phyloP scores from a whole-genome alignment of 1,140 invertebrate genomes.

The Battus philenor region DNA sequence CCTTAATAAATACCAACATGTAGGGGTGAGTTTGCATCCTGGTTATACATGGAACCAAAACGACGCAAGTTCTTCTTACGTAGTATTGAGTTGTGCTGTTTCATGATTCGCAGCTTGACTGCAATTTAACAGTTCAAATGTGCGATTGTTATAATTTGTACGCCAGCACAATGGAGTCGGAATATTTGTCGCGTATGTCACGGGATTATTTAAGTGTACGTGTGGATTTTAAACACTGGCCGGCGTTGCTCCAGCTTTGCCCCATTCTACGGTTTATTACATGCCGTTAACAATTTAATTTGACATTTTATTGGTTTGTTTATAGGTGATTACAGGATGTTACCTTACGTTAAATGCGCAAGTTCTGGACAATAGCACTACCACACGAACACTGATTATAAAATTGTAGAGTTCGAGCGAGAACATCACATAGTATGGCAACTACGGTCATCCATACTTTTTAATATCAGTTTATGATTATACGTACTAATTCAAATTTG shows the following conservation, averaged over 20 bases:
- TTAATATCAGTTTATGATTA: too few relatives aligned
- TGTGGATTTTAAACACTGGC: slow-evolving; percentile 21
- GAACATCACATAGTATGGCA: too few relatives aligned
- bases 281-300: slow-evolving; percentile 16
- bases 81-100: slow-evolving; percentile 1
- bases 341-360: too few relatives aligned
- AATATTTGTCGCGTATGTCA: slow-evolving; percentile 22
- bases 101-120: neutral
- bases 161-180: slow-evolving; percentile 19
- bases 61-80: slow-evolving; percentile 13
- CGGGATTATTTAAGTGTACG: slow-evolving; percentile 24
- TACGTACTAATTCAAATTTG: too few relatives aligned
- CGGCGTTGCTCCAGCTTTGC: neutral
- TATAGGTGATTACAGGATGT: neutral
- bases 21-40: slow-evolving; percentile 19
- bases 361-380: too few relatives aligned
- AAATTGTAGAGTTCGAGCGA: too few relatives aligned
- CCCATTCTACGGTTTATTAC: slow-evolving; percentile 7
- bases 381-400: too few relatives aligned
- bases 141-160: slow-evolving; percentile 26
- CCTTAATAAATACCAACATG: slow-evolving; percentile 52
- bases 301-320: slow-evolving; percentile 8
- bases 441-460: too few relatives aligned
- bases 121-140: slow-evolving; percentile 25
- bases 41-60: slow-evolving; percentile 13